Percentiles rank a stretch among this genome's conserved stretches.
Evolutionary conservation across 92 coral and sea anemone species (phyloP).

Genomic region (Porites lobata): DNA sequence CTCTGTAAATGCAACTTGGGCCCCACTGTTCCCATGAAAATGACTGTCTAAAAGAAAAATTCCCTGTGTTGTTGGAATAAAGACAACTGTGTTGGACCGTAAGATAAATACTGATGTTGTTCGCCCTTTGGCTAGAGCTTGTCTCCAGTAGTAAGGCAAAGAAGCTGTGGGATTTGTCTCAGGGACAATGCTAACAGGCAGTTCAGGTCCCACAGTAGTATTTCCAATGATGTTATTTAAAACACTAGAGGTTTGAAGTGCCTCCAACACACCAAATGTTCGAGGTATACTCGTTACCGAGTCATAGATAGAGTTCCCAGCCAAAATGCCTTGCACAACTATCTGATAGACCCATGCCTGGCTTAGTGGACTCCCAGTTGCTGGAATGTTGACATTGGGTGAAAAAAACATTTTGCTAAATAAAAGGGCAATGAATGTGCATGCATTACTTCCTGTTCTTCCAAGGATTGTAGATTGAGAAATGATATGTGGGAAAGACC

Average conservation of each 20-base stretch:
- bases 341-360: constrained; percentile 37
- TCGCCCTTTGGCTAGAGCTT: constrained; percentile 14
- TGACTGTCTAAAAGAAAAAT: constrained; percentile 55
- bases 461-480: no score
- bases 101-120: constrained; percentile 46
- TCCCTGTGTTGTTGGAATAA: constrained; percentile 41
- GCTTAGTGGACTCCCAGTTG: neutral
- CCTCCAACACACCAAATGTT: constrained; percentile 29
- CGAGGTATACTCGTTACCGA: constrained; percentile 5
- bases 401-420: constrained; percentile 16
- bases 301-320: constrained; percentile 27
- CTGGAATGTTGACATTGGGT: neutral
- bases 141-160: constrained; percentile 35
- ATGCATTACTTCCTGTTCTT: constrained; percentile 44
- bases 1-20: constrained; percentile 44
- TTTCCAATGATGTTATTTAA: constrained; percentile 13
- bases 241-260: constrained; percentile 13
- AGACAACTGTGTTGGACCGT: constrained; percentile 34
- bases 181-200: constrained; percentile 39
- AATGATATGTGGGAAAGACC: no score
- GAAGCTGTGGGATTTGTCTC: constrained; percentile 43
- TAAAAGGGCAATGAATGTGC: constrained; percentile 47
- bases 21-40: constrained; percentile 45
- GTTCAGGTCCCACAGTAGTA: constrained; percentile 38
- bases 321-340: constrained; percentile 10